Percentiles rank a stretch among this genome's conserved stretches.
Evolutionary conservation across 1,140 invertebrate species (phyloP).

Genomic region (Maniola jurtina): DNA sequence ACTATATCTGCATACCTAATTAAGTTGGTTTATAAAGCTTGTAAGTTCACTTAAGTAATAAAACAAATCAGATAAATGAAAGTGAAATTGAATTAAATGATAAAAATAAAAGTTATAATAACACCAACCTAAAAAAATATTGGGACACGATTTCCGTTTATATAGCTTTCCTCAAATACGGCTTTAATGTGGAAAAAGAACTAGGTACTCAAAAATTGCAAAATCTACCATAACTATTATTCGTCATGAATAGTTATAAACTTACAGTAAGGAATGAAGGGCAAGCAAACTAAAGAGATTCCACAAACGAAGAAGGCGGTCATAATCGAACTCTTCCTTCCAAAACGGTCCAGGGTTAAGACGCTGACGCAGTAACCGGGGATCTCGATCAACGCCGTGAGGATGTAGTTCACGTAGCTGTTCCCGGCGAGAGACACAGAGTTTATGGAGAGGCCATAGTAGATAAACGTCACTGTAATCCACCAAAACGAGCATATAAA

Average conservation of each 20-base stretch:
- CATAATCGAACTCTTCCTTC: constrained; percentile 79
- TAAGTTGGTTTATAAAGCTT: too few relatives aligned
- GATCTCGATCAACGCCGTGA: constrained; percentile 80
- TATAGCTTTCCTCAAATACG: too few relatives aligned
- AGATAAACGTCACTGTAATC: constrained; percentile 87
- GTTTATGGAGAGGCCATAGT: constrained; percentile 86
- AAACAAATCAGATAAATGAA: too few relatives aligned
- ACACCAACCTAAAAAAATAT: too few relatives aligned
- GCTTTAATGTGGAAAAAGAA: background rate
- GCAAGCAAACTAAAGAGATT: constrained; percentile 24
- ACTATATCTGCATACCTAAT: too few relatives aligned
- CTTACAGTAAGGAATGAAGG: constrained; percentile 53
- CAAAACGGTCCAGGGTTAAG: constrained; percentile 78
- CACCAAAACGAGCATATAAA: constrained; percentile 85
- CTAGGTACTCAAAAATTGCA: too few relatives aligned
- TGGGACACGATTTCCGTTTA: too few relatives aligned
- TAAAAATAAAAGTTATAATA: too few relatives aligned
- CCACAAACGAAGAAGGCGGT: constrained; percentile 73
- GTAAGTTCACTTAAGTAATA: too few relatives aligned
- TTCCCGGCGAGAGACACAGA: constrained; percentile 83
- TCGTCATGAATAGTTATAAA: constrained; percentile 15
- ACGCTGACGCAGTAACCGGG: constrained; percentile 79
- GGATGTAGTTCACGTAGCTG: constrained; percentile 80
- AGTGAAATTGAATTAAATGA: too few relatives aligned
- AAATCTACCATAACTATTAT: background rate